Percentiles rank a stretch among this genome's conserved stretches.
Evolutionary conservation across 2,888 invertebrate species (phyloP).

Genomic region (Drosophila pullipes): DNA sequence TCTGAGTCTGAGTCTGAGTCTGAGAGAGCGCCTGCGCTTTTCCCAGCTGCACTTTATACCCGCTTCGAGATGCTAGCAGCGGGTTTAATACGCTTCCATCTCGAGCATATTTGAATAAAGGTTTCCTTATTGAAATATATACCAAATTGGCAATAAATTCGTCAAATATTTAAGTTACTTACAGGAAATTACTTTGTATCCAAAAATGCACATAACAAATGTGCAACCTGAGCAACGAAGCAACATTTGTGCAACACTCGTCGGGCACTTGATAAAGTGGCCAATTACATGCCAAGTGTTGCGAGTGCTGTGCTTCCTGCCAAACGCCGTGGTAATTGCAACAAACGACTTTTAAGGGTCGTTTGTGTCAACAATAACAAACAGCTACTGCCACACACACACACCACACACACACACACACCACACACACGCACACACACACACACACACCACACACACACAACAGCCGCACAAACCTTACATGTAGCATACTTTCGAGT

Average conservation of each 20-base stretch:
- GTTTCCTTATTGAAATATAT: background rate
- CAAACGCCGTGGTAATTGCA: slow-evolving; percentile 44
- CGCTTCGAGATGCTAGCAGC: background rate
- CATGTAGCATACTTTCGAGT: slow-evolving; percentile 49
- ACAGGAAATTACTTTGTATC: background rate
- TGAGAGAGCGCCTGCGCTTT: slow-evolving; percentile 49
- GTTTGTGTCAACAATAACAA: slow-evolving; percentile 62
- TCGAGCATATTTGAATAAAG: no score
- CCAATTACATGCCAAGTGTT: slow-evolving; percentile 36
- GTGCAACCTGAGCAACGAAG: no score
- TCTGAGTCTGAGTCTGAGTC: background rate
- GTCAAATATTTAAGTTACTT: background rate
- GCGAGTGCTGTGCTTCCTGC: slow-evolving; percentile 23
- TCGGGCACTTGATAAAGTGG: slow-evolving; percentile 43
- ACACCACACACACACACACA: slow-evolving; percentile 1
- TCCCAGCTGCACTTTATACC: slow-evolving; percentile 36
- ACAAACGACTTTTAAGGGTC: slow-evolving; percentile 57
- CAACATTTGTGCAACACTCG: slow-evolving; percentile 23
- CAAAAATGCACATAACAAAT: background rate
- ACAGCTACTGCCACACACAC: slow-evolving; percentile 16
- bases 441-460: background rate
- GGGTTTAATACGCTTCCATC: background rate
- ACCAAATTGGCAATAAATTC: background rate
- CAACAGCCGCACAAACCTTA: slow-evolving; percentile 20
- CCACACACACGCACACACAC: slow-evolving; percentile 3